Percentiles rank a stretch among this genome's conserved stretches.
These are phyloP conservation scores for Isichthys henryi DNA, from an alignment of 2,113 vertebrate species.

Conservation along the genomic window DNA sequence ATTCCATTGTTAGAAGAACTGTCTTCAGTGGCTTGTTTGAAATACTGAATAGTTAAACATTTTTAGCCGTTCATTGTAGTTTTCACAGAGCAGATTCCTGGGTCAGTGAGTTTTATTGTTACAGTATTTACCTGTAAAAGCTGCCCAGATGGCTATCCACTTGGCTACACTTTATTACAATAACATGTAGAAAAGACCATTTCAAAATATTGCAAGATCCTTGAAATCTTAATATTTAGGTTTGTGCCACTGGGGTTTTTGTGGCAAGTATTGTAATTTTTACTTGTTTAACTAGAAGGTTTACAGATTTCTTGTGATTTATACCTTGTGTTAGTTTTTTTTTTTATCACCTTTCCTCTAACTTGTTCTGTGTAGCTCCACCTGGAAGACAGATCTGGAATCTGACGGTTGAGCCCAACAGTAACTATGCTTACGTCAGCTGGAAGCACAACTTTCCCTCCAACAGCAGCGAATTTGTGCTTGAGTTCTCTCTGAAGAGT, in stretches of 20 bases:
- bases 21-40: not conserved
- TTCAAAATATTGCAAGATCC: not conserved
- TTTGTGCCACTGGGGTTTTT: not conserved
- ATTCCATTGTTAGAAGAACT: not conserved
- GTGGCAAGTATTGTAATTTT: not conserved
- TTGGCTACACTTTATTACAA: not conserved
- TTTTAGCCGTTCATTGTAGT: not conserved
- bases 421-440: slow-evolving; percentile 96
- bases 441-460: slow-evolving; percentile 92
- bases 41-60: not conserved
- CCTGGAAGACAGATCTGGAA: slow-evolving; percentile 81
- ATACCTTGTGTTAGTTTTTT: not conserved
- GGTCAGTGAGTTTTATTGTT: not conserved
- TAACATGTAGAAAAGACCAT: not conserved
- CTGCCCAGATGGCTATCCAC: not conserved
- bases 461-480: slow-evolving; percentile 86
- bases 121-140: not conserved
- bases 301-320: not conserved
- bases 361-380: slow-evolving; percentile 71
- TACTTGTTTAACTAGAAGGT: not conserved
- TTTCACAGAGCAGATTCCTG: not conserved
- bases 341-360: slow-evolving; percentile 59
- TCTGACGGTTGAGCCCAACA: slow-evolving; percentile 90
- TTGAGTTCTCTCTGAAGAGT: slow-evolving; percentile 95
- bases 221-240: not conserved